Conservation (phyloP, 2,113 vertebrate species). For the Pica pica region DNA sequence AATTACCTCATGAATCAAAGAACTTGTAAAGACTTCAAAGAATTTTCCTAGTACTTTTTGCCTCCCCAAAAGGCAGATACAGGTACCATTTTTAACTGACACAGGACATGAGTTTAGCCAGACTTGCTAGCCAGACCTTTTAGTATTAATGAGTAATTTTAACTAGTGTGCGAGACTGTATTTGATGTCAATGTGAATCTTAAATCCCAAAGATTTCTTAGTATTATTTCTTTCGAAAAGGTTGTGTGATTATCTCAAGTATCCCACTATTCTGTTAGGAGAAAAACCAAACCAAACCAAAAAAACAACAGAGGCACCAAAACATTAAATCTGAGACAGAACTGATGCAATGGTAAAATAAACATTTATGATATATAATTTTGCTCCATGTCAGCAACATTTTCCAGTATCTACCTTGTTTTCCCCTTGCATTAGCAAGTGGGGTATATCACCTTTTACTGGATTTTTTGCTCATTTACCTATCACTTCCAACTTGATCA, state of each 20-base stretch:
- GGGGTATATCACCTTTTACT: not conserved
- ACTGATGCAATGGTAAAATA: not conserved
- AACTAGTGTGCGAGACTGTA: not conserved
- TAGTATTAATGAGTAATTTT: not conserved
- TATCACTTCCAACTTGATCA: not conserved
- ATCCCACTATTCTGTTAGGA: not conserved
- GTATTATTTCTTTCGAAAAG: not conserved
- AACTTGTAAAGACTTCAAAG: not conserved
- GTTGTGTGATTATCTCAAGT: not conserved
- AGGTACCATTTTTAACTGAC: not conserved
- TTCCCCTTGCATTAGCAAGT: not conserved
- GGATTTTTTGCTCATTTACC: not conserved
- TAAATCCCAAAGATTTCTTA: not conserved
- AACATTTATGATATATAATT: not conserved
- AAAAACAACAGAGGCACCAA: not conserved
- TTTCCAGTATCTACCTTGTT: not conserved
- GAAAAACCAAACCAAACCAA: not conserved
- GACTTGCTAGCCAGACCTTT: not conserved
- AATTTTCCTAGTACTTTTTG: not conserved
- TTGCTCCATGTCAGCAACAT: not conserved
- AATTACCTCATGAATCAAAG: not conserved
- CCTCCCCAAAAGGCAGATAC: not conserved
- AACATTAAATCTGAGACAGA: not conserved
- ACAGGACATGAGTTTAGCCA: not conserved
- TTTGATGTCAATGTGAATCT: not conserved